A percentile compares a stretch with the other conserved stretches of the same genome.
Conservation (phyloP, 1,140 invertebrate genomes). For the Eriocheir sinensis region DNA sequence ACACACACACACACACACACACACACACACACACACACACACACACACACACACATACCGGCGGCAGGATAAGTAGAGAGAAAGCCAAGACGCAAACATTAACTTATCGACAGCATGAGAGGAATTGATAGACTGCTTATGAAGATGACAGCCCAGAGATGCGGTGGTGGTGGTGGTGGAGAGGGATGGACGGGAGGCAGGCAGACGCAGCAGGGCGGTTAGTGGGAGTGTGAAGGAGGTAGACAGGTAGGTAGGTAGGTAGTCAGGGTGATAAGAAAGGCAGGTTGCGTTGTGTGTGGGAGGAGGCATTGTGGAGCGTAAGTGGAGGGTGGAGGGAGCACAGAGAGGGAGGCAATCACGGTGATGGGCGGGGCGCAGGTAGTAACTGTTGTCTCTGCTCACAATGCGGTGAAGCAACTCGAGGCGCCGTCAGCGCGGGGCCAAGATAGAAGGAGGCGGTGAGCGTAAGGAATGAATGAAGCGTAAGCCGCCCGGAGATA, state of each 20-base stretch:
- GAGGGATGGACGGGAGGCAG: neutral
- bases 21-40: constrained; percentile 14
- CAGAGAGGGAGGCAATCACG: neutral
- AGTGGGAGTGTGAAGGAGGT: neutral
- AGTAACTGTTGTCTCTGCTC: neutral
- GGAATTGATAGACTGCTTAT: neutral
- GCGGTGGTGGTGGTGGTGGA: neutral
- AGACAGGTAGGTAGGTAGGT: neutral
- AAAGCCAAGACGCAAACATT: neutral
- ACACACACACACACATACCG: neutral
- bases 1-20: constrained; percentile 14
- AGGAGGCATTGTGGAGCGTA: too few relatives aligned
- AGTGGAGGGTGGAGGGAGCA: too few relatives aligned
- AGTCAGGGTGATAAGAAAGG: neutral
- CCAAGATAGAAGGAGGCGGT: neutral
- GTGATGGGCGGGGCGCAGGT: neutral
- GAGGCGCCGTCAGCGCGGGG: neutral
- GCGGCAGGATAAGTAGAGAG: neutral
- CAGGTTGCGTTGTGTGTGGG: too few relatives aligned
- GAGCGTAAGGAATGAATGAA: neutral
- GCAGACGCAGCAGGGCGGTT: neutral
- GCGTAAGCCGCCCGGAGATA: neutral
- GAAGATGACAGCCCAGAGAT: neutral
- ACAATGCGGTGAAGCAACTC: neutral
- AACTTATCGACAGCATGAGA: neutral